Base-by-base conservation (phyloP, 23 tunicate genomes). In the Diplosoma virens region DNA sequence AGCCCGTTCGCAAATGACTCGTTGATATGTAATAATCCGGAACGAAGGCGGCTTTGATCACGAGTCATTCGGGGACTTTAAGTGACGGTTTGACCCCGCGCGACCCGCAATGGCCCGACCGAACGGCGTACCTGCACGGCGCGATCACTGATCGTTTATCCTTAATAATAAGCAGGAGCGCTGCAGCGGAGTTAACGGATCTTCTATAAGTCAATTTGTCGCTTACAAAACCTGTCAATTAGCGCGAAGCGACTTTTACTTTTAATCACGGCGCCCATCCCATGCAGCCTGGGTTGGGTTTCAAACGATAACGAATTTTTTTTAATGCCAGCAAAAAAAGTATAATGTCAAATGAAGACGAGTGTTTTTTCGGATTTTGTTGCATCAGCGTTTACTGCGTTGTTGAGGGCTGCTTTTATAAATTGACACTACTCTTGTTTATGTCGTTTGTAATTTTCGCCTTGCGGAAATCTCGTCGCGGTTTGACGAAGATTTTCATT, bases 171-270 rank as follows among this genome's bases (percentile, higher is more conserved):
- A 55, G 24, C 21, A 20, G 63, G 63, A 20, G 6, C 20, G 63
- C 17, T 55, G 24, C 63, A 16, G 24, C 5, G 17, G 17, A 4
- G n/a, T 61, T 61, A 7, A 5, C 35, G 35, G 35, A 61, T 61
- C 30, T 7, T 3, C 6, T 7, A 35, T n/a, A n/a, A 7, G 35
- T 27, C 30, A 61, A 61, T 61, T 61, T 29, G 2, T n/a, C 5
- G 35, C 35, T n/a, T 34, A 16, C 30, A 61, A 34, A 61, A 61
- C 34, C 69, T 61, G 69, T 61, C 69, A 61, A 61, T 61, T 61
- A 61, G 21, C 35, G 69, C 18, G 30, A 61, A 61, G 21, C 69
- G 35, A 61, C 35, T 61, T 55, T 7, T 4, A 55, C 17, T n/a
- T 55, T 55, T 17, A 55, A 17, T 55, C 25, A 24, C 4, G 61